These are phyloP conservation scores for Gastracanthus pulcherrimus DNA, from an alignment of 2,888 invertebrate species.

Conservation along the genomic window DNA sequence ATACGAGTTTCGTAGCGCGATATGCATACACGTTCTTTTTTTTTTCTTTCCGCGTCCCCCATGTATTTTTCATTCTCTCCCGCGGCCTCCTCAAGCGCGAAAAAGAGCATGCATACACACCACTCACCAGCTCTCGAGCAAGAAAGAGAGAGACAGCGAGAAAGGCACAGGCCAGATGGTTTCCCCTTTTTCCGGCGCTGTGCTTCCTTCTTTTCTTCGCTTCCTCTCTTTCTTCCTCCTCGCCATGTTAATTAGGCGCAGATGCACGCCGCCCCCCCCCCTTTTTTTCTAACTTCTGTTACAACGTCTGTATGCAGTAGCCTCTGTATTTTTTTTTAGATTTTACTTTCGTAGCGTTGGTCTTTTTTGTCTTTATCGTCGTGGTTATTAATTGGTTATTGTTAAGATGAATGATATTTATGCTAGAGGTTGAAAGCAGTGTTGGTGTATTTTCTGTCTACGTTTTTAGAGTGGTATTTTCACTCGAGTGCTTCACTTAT, in stretches of 20 bases:
- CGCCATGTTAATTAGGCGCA: conserved; percentile 34
- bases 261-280: not conserved
- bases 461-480: no score
- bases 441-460: no score
- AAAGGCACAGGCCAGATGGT: conserved; percentile 36
- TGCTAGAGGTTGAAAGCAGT: no score
- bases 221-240: not conserved
- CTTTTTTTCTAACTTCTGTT: not conserved
- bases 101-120: no score
- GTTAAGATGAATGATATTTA: no score
- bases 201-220: not conserved
- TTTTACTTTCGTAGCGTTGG: not conserved
- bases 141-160: no score
- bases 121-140: no score
- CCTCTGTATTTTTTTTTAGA: not conserved
- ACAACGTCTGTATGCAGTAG: not conserved
- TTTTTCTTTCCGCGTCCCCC: not conserved
- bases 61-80: not conserved
- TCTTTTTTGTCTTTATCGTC: not conserved
- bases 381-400: no score
- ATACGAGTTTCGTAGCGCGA: no score
- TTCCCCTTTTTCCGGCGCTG: conserved; percentile 6
- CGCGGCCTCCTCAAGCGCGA: conserved; percentile 27
- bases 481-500: no score
- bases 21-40: no score